Percentiles rank a stretch among this genome's conserved stretches.
Conservation (phyloP, 1,140 invertebrate genomes). For the Brachionus plicatilis region DNA sequence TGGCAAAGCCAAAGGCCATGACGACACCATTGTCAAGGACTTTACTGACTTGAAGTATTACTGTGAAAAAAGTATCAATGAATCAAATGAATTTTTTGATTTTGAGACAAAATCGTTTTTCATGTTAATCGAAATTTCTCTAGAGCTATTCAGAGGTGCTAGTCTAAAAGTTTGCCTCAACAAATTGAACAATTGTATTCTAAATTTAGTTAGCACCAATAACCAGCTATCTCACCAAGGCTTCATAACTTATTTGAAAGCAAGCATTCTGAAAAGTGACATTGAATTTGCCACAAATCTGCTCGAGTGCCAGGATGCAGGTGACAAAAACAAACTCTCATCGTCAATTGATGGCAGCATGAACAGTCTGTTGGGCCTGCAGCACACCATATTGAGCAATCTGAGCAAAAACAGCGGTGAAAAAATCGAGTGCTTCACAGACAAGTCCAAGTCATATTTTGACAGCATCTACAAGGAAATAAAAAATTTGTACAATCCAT, state of each 20-base stretch:
- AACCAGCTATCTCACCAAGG: background rate
- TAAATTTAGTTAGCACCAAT: background rate
- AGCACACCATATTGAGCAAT: background rate
- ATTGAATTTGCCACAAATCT: background rate
- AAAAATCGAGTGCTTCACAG: background rate
- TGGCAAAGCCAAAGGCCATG: conserved; percentile 17
- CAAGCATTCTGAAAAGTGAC: background rate
- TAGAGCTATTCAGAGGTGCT: background rate
- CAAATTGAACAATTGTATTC: background rate
- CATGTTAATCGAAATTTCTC: background rate
- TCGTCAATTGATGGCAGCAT: background rate
- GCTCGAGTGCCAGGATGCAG: background rate
- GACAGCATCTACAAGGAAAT: conserved; percentile 14
- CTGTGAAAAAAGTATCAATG: background rate
- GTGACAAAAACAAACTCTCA: background rate
- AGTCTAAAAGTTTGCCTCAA: background rate
- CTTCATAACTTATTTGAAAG: background rate
- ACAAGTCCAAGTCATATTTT: conserved; percentile 10
- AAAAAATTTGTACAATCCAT: conserved; percentile 31
- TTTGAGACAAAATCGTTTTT: conserved; percentile 7
- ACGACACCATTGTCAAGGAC: background rate
- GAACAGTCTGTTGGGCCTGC: background rate
- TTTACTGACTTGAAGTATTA: conserved; percentile 30
- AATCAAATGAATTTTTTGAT: conserved; percentile 11
- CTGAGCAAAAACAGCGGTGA: background rate